Percentiles rank a stretch among this genome's conserved stretches.
Conservation (phyloP, 2,888 invertebrate species). For the Gasteruption jaculator region DNA sequence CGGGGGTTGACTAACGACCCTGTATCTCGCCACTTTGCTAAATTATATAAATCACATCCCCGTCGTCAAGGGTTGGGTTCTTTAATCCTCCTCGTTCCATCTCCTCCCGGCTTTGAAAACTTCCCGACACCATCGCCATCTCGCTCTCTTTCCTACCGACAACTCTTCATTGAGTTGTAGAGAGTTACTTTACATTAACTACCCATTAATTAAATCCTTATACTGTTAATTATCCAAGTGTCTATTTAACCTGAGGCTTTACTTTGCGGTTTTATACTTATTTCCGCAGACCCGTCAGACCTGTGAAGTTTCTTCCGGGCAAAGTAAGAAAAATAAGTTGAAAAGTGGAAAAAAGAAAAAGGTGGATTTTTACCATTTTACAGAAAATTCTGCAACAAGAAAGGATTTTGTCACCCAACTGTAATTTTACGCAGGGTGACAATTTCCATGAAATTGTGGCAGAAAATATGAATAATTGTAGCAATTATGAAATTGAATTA, state of each 20-base stretch:
- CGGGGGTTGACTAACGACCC: slow-evolving; percentile 36
- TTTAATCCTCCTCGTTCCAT: slow-evolving; percentile 31
- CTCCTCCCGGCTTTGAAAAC: slow-evolving; percentile 18
- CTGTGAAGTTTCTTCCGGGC: no score
- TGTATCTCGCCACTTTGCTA: slow-evolving; percentile 45
- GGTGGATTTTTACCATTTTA: no score
- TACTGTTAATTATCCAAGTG: slow-evolving; percentile 35
- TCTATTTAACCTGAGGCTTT: slow-evolving; percentile 26
- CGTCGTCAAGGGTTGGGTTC: slow-evolving; percentile 40
- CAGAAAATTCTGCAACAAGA: no score
- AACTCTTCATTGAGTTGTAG: slow-evolving; percentile 28
- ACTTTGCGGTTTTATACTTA: no score
- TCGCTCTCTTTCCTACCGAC: slow-evolving; percentile 16
- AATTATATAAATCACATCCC: slow-evolving; percentile 49
- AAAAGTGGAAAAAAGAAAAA: no score
- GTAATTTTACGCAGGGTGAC: no score
- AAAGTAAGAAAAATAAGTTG: no score
- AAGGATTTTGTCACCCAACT: no score
- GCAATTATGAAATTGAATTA: no score
- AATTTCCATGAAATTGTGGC: no score
- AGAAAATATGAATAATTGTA: no score
- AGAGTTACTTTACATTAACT: slow-evolving; percentile 42
- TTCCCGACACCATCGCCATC: slow-evolving; percentile 10
- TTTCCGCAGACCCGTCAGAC: no score
- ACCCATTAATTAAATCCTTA: slow-evolving; percentile 40